Base-by-base conservation (phyloP, 35 echinoderm and acorn worm genomes). In the Patiria miniata region DNA sequence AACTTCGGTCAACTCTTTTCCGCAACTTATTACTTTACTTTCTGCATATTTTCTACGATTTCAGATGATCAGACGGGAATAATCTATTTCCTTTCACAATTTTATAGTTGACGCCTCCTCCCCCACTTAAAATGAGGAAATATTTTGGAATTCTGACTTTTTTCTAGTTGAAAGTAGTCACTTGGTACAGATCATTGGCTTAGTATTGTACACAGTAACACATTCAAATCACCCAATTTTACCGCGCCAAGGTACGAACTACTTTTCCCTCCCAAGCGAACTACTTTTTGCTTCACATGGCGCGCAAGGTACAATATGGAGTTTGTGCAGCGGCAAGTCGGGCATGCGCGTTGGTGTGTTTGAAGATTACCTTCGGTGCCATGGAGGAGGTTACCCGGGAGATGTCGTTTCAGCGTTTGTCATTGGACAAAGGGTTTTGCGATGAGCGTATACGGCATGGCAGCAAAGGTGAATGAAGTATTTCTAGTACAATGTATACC, bases 381-480 rank as follows among this genome's bases (percentile, higher is more conserved):
- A 73, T 73, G 65, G 65, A 73, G 12, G 65, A 34, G 65, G 65
- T 73, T 73, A 73, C 65, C 65, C 3, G 65, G 65, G 65, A 73
- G 65, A 73, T 73, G 65, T 32, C 21, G 65, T 8, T 36, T 73
- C 18, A 7, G 29, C 34, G 65, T 73, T 26, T 61, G 65, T 15
- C 26, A 73, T 32, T 73, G 65, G 34, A 73, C 65, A 73, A 73
- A 73, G 26, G 29, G 65, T 14, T 47, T 61, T 19, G 58, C 52
- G 10, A 55, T 55, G 52, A 14, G 52, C 21, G 10, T 9, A 9
- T 55, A 14, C 21, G 52, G 10, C 52, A 61, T 15, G 58, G 28
- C 18, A 61, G 58, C 18, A 61, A 30, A 21, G 28, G 21, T 22
- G 58, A 61, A 61, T 61, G 58, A 61, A 47, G 42, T n/a, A n/a